phyloP scores from a whole-genome alignment of 1,140 invertebrate species.

The Polypedilum pembai region DNA sequence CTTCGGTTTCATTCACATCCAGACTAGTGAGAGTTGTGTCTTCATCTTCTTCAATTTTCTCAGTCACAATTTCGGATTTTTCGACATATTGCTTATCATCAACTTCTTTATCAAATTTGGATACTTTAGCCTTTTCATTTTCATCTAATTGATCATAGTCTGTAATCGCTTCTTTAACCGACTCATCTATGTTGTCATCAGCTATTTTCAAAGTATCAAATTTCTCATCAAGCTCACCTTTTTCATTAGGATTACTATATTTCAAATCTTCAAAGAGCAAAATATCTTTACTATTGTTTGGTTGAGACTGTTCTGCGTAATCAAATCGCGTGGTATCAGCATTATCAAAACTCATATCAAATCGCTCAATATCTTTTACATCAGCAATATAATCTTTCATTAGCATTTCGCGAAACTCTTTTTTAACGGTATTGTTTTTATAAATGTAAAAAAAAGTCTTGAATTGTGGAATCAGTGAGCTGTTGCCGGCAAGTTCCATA shows the following conservation, averaged over 20 bases:
- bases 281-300: slow-evolving; percentile 41
- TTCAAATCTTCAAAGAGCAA: slow-evolving; percentile 40
- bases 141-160: slow-evolving; percentile 33
- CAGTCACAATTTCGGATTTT: slow-evolving; percentile 39
- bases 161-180: slow-evolving; percentile 31
- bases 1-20: slow-evolving; percentile 32
- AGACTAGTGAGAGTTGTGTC: slow-evolving; percentile 33
- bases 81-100: slow-evolving; percentile 44
- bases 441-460: slow-evolving; percentile 59
- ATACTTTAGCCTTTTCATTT: slow-evolving; percentile 37
- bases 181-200: slow-evolving; percentile 31
- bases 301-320: slow-evolving; percentile 32
- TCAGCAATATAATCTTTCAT: slow-evolving; percentile 52
- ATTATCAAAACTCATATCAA: slow-evolving; percentile 41
- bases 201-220: slow-evolving; percentile 31
- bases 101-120: slow-evolving; percentile 42
- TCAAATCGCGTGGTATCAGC: slow-evolving; percentile 31
- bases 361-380: slow-evolving; percentile 49
- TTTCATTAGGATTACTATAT: neutral
- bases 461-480: slow-evolving; percentile 48
- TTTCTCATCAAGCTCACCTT: slow-evolving; percentile 30
- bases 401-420: slow-evolving; percentile 51
- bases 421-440: slow-evolving; percentile 52
- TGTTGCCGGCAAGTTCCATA: slow-evolving; percentile 33
- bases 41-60: slow-evolving; percentile 39